These are phyloP conservation scores for Odontothrips loti DNA, from an alignment of 2,888 invertebrate genomes.

Conservation along the genomic window DNA sequence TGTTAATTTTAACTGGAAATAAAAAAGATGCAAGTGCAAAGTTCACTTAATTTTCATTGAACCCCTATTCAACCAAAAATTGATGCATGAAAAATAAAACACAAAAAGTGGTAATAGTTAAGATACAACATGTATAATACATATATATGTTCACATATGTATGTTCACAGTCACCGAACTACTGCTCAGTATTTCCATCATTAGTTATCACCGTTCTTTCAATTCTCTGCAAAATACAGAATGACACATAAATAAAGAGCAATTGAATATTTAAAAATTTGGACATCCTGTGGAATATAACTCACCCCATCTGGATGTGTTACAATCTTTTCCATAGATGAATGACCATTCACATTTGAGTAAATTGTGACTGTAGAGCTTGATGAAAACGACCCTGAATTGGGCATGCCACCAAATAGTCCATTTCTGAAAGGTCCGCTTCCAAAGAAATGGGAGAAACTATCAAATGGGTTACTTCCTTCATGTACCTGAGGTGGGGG, in stretches of 20 bases:
- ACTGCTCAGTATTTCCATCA: slow-evolving; percentile 6
- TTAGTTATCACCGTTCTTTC: slow-evolving; percentile 1
- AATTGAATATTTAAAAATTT: background rate
- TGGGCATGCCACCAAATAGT: background rate
- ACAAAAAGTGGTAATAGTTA: too few species aligned
- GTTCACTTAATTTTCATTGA: background rate
- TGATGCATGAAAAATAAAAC: too few species aligned
- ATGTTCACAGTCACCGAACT: background rate
- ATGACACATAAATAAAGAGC: background rate
- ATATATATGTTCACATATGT: background rate
- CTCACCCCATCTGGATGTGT: slow-evolving; percentile 2
- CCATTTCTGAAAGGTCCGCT: background rate
- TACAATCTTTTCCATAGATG: background rate
- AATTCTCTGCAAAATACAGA: background rate
- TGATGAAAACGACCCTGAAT: background rate
- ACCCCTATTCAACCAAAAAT: background rate
- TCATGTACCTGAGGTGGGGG: background rate
- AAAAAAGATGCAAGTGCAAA: slow-evolving; percentile 12
- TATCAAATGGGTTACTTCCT: background rate
- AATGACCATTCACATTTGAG: slow-evolving; percentile 14
- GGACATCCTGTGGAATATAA: background rate
- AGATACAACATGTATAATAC: too few species aligned
- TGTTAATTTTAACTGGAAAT: background rate
- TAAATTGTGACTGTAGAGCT: background rate
- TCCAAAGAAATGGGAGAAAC: background rate